Evolutionary conservation across 2,113 vertebrate genomes (phyloP).

Genomic region (Hyaena hyaena): DNA sequence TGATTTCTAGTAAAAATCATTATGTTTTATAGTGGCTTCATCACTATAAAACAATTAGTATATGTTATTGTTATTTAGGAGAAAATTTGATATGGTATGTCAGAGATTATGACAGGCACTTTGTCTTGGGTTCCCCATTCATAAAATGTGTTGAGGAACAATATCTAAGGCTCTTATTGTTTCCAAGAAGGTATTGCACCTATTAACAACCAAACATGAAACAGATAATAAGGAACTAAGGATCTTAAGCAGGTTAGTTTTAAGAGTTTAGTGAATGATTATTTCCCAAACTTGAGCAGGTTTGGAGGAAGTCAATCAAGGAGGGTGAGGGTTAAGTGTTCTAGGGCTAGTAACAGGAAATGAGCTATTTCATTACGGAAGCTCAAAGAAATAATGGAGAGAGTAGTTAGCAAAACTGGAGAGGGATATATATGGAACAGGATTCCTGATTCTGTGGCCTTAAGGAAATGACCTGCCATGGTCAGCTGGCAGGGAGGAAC

Average conservation of each 20-base stretch:
- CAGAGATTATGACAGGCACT: background rate
- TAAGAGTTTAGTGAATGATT: background rate
- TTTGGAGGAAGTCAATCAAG: background rate
- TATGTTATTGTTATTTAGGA: background rate
- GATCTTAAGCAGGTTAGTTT: background rate
- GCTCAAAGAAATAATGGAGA: background rate
- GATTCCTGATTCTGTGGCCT: background rate
- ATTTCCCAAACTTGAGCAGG: background rate
- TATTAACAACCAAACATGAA: background rate
- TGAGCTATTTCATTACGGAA: background rate
- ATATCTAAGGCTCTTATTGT: background rate
- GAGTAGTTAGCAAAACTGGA: background rate
- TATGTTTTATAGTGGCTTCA: background rate
- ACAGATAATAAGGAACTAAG: background rate
- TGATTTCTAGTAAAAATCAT: background rate
- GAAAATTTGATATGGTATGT: background rate
- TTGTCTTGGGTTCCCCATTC: background rate
- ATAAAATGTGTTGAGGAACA: background rate
- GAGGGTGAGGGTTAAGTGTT: background rate
- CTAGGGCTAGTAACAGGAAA: background rate
- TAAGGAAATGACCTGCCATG: background rate
- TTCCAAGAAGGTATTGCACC: background rate
- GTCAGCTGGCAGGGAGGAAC: background rate
- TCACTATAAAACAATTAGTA: background rate
- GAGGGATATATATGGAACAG: background rate